A percentile compares a stretch with the other conserved stretches of the same genome.
Conservation (phyloP, 2,888 invertebrate species). For the Athalia rosae region DNA sequence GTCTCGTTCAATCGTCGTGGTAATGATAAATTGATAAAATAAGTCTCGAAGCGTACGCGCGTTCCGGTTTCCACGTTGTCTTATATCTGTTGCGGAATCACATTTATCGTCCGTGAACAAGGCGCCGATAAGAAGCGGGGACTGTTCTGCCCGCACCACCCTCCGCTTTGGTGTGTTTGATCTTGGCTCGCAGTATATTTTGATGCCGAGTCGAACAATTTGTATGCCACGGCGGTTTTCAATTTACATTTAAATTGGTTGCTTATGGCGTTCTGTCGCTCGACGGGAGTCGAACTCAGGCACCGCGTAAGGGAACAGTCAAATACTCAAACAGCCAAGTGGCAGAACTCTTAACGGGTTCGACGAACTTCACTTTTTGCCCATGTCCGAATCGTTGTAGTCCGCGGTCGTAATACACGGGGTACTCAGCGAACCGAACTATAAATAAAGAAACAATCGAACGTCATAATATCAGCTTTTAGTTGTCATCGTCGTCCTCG, state of each 20-base stretch:
- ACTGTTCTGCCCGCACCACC: constrained; percentile 50
- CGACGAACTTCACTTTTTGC: constrained; percentile 64
- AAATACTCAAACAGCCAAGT: constrained; percentile 69
- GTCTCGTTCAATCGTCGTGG: background rate
- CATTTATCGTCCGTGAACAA: constrained; percentile 38
- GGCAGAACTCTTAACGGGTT: constrained; percentile 64
- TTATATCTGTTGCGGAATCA: constrained; percentile 30
- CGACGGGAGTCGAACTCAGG: constrained; percentile 70
- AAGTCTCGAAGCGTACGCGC: background rate
- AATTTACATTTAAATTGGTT: constrained; percentile 74
- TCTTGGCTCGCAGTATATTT: constrained; percentile 73
- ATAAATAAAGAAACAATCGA: background rate
- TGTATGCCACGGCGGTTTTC: constrained; percentile 73
- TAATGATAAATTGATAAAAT: background rate
- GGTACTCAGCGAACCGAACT: constrained; percentile 5
- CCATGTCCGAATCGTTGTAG: constrained; percentile 23
- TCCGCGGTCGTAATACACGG: background rate
- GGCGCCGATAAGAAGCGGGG: constrained; percentile 36
- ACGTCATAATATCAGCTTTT: background rate
- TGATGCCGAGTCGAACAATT: constrained; percentile 73
- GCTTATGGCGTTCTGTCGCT: constrained; percentile 72
- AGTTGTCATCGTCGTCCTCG: background rate
- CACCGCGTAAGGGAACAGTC: constrained; percentile 67
- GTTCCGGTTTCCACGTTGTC: background rate
- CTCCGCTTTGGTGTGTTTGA: constrained; percentile 70